Conservation (phyloP, 2,113 vertebrate genomes). For the Aptenodytes forsteri region DNA sequence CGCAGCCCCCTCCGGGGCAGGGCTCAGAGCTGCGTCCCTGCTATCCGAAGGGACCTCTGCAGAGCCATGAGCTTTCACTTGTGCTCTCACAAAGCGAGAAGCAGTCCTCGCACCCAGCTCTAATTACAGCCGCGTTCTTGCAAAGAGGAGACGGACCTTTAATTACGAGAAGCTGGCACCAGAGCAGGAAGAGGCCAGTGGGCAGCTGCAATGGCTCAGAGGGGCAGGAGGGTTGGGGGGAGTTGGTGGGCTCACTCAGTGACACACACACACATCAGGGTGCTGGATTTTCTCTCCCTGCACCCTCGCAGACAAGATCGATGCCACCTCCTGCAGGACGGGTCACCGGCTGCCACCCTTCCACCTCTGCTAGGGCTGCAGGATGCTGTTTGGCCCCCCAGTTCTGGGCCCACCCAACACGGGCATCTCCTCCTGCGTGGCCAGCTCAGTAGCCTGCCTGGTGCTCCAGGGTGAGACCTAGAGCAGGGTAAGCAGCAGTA, state of each 20-base stretch:
- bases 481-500: too few species aligned
- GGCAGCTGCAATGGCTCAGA: background rate
- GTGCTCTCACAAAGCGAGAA: background rate
- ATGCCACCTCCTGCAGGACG: background rate
- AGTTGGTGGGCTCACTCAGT: background rate
- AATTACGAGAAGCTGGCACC: background rate
- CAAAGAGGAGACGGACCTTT: background rate
- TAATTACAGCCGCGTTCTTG: accelerated
- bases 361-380: background rate
- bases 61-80: background rate
- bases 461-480: background rate
- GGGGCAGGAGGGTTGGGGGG: background rate
- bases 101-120: too few species aligned
- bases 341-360: background rate
- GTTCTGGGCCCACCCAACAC: accelerated
- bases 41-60: background rate
- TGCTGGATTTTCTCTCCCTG: background rate
- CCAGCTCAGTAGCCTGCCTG: background rate
- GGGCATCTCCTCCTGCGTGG: accelerated
- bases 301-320: accelerated
- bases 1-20: accelerated
- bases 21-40: background rate
- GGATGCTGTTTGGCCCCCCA: accelerated
- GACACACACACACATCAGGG: background rate
- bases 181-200: background rate